Percentiles rank a stretch among this genome's conserved stretches.
Conservation (phyloP, 1,140 invertebrate species). For the Drosophila micromelanica region DNA sequence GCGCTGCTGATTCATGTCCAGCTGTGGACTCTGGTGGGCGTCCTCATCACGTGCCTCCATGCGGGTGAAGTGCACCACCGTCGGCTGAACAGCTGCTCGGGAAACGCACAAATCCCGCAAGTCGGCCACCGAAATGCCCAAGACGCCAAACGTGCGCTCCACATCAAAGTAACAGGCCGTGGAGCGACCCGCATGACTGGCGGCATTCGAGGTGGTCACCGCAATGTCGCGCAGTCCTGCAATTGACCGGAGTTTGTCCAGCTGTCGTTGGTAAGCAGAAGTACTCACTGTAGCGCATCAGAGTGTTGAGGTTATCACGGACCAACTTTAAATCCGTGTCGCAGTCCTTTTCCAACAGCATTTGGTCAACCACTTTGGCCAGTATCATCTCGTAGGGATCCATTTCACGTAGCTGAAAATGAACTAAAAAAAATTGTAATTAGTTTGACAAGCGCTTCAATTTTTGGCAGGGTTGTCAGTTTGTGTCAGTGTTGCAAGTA, state of each 20-base stretch:
- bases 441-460: too few species aligned
- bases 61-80: neutral
- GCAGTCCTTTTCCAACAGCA: conserved; percentile 26
- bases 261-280: neutral
- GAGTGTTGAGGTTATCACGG: conserved; percentile 1
- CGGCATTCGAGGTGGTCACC: neutral
- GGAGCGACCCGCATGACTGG: conserved; percentile 43
- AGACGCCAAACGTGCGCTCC: conserved; percentile 38
- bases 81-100: neutral
- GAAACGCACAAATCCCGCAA: neutral
- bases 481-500: neutral
- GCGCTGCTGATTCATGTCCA: neutral
- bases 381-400: conserved; percentile 27
- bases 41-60: conserved; percentile 21
- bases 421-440: neutral
- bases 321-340: neutral
- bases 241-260: too few species aligned
- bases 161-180: conserved; percentile 49
- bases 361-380: conserved; percentile 10
- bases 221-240: conserved; percentile 41
- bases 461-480: neutral
- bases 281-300: conserved; percentile 48
- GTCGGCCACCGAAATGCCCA: conserved; percentile 13
- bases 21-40: conserved; percentile 4
- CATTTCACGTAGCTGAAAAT: conserved; percentile 18